Evolutionary conservation across 2,888 invertebrate genomes (phyloP).

Genomic region (Protonemura montana): DNA sequence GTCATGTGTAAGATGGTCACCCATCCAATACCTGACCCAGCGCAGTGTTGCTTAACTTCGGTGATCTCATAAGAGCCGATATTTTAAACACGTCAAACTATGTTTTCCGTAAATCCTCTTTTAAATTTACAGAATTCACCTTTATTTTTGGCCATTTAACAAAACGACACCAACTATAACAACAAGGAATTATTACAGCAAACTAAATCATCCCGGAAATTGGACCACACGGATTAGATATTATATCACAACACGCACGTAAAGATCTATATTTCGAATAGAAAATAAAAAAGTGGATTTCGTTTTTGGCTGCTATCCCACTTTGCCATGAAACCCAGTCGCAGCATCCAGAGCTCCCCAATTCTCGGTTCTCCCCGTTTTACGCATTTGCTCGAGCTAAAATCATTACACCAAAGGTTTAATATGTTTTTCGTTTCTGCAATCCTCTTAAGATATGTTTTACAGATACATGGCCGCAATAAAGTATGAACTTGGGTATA

Average conservation of each 20-base stretch:
- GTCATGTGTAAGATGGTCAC: too few species aligned
- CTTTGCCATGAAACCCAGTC: conserved; percentile 13
- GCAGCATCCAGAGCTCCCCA: background rate
- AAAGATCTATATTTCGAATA: background rate
- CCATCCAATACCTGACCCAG: too few species aligned
- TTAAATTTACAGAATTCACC: too few species aligned
- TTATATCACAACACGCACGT: background rate
- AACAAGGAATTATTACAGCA: too few species aligned
- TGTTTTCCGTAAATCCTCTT: too few species aligned
- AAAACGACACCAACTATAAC: too few species aligned
- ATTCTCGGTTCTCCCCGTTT: background rate
- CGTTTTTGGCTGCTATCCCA: conserved; percentile 3
- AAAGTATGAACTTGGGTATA: conserved; percentile 14
- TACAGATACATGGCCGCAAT: conserved; percentile 28
- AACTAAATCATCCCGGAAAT: background rate
- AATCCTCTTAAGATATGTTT: conserved; percentile 35
- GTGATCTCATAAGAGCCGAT: too few species aligned
- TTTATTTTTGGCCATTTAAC: too few species aligned
- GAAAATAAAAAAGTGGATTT: conserved; percentile 20
- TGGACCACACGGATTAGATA: background rate
- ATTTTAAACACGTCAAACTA: too few species aligned
- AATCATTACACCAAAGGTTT: conserved; percentile 35
- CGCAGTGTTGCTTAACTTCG: too few species aligned
- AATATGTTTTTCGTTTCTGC: conserved; percentile 29
- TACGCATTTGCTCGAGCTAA: conserved; percentile 13